Percentiles rank a stretch among this genome's conserved stretches.
Conservation (phyloP, 2,113 vertebrate genomes). For the Oryzias curvinotus region DNA sequence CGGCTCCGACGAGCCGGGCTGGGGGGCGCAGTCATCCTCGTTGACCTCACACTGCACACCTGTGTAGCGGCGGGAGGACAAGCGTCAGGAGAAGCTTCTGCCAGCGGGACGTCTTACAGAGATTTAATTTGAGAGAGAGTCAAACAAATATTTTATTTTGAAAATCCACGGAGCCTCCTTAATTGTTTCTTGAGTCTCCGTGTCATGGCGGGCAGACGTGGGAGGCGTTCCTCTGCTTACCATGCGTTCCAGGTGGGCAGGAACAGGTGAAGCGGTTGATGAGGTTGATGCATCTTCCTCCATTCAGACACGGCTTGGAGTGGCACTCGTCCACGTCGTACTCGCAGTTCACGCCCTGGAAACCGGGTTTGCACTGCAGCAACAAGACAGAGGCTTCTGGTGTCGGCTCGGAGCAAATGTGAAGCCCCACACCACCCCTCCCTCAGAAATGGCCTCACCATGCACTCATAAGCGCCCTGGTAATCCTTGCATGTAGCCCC, state of each 20-base stretch:
- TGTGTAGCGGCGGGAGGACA: conserved; percentile 41
- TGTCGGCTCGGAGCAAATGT: neutral
- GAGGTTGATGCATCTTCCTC: conserved; percentile 90
- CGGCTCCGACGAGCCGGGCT: conserved; percentile 62
- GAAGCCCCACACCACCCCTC: neutral
- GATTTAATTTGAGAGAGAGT: neutral
- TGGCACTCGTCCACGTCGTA: conserved; percentile 91
- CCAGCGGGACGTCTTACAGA: neutral
- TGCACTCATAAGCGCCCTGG: conserved; percentile 68
- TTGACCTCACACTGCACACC: conserved; percentile 87
- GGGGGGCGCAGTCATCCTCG: conserved; percentile 83
- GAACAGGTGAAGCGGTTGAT: conserved; percentile 88
- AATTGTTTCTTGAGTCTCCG: no score
- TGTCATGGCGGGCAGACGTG: no score
- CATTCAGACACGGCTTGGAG: conserved; percentile 84
- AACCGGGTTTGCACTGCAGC: conserved; percentile 84
- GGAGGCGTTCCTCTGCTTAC: conserved; percentile 61
- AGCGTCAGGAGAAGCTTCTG: neutral
- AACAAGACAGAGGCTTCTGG: conserved; percentile 10
- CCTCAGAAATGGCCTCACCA: conserved; percentile 47
- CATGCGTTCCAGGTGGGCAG: conserved; percentile 89
- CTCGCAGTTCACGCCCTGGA: conserved; percentile 90
- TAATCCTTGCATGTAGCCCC: conserved; percentile 86
- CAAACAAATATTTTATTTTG: neutral
- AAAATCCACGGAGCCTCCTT: no score